phyloP scores from a whole-genome alignment of 1,140 invertebrate genomes.

The Batillaria attramentaria region DNA sequence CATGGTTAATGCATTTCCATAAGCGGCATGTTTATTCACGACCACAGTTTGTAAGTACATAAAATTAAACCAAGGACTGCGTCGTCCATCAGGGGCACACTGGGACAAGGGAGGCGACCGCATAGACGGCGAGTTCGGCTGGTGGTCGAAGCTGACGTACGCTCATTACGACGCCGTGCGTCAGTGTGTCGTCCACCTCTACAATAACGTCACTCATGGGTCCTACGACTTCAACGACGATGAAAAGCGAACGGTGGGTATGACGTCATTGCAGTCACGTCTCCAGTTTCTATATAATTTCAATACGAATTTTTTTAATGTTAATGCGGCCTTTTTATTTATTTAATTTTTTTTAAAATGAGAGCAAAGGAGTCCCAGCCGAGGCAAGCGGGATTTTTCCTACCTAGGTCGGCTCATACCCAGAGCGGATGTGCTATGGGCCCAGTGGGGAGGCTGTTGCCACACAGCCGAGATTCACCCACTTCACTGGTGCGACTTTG shows the following conservation, averaged over 20 bases:
- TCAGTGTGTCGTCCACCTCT: constrained; percentile 34
- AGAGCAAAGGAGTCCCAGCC: too few species aligned
- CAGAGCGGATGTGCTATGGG: too few species aligned
- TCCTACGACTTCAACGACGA: constrained; percentile 13
- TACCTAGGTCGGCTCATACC: too few species aligned
- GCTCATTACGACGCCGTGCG: constrained; percentile 6
- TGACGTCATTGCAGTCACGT: too few species aligned
- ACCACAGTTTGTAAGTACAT: not conserved
- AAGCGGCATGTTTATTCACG: not conserved
- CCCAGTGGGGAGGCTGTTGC: too few species aligned
- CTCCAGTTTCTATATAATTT: too few species aligned
- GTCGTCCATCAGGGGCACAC: not conserved
- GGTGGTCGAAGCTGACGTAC: constrained; percentile 36
- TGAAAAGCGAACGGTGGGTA: not conserved
- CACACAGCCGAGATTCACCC: too few species aligned
- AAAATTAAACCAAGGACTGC: not conserved
- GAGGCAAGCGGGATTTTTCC: too few species aligned
- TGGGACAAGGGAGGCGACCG: constrained; percentile 28
- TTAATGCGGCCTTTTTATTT: too few species aligned
- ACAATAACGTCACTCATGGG: constrained; percentile 39
- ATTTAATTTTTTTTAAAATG: too few species aligned
- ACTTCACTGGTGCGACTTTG: too few species aligned
- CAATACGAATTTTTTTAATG: too few species aligned
- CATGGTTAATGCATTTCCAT: not conserved
- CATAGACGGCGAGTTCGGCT: constrained; percentile 13